A percentile compares a stretch with the other conserved stretches of the same genome.
Conservation (phyloP, 2,888 invertebrate species). For the Epirrita christyi region DNA sequence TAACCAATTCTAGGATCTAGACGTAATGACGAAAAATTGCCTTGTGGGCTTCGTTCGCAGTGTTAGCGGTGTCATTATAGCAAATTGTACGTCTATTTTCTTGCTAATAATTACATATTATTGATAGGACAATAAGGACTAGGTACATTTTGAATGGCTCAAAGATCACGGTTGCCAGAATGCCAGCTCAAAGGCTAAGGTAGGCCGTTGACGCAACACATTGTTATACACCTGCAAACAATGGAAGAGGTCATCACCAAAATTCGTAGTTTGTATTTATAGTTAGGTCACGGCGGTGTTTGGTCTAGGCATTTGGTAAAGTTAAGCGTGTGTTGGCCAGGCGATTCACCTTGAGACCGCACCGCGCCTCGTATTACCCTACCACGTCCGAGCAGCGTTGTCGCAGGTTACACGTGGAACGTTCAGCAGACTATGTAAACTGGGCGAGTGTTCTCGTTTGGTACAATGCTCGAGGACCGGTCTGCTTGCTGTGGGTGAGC, state of each 20-base stretch:
- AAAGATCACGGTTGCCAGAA: constrained; percentile 22
- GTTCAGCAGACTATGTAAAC: constrained; percentile 57
- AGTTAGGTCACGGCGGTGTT: constrained; percentile 73
- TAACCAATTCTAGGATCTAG: constrained; percentile 41
- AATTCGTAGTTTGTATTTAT: constrained; percentile 61
- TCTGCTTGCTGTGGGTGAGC: constrained; percentile 81
- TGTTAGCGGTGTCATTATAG: constrained; percentile 31
- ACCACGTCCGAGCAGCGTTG: constrained; percentile 52
- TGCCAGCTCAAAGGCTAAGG: constrained; percentile 24
- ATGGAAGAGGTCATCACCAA: constrained; percentile 52
- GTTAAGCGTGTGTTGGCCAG: constrained; percentile 78
- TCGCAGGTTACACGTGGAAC: constrained; percentile 50
- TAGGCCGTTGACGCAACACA: constrained; percentile 44
- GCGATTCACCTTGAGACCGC: constrained; percentile 80
- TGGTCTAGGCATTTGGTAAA: constrained; percentile 76
- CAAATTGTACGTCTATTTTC: constrained; percentile 23
- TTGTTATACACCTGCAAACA: constrained; percentile 50
- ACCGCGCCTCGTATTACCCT: constrained; percentile 70
- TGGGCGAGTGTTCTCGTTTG: constrained; percentile 66
- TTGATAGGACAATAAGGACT: constrained; percentile 17
- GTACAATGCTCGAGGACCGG: constrained; percentile 81
- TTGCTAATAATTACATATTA: constrained; percentile 8
- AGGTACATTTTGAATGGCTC: constrained; percentile 19
- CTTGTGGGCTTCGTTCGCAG: constrained; percentile 34
- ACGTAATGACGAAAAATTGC: constrained; percentile 49